Evolutionary conservation across 2,113 vertebrate species (phyloP), one percentile per base, ranked within the genome.

Genomic region (Nematolebias whitei): DNA sequence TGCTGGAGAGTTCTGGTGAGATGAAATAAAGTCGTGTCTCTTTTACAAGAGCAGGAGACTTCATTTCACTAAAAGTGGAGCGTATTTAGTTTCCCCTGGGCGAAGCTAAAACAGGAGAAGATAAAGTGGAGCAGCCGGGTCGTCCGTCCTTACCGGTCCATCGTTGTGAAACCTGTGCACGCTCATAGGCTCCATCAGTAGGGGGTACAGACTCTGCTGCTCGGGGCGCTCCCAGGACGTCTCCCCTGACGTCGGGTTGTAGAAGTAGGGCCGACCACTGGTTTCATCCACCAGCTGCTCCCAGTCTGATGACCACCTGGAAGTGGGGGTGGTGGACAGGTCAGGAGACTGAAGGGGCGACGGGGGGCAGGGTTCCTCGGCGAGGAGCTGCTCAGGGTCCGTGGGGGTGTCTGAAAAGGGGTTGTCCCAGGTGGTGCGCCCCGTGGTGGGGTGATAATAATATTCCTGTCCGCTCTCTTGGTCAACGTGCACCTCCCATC

Each of bases 401-500:
- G 90, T 87, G 1, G 79, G 68, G n/a, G 75, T 65, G 68, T 90
- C 86, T 14, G 79, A 40, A 1, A 93, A 93, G n/a, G 96, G 96
- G 45, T 87, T 92, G 7, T 98, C 95, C 97, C 97, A 99, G 41
- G 96, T 98, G 71, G 95, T 96, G 55, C 87, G 92, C 0, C 95
- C 95, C 0, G 96, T 95, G 60, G 78, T 62, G 0, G 94, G 91
- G 82, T 98, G 95, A 80, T 95, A 97, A 85, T 95, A 98, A 83
- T 95, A 98, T 70, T 92, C 91, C 43, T 90, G 95, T 24, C 96
- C 97, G 8, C 92, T 98, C 1, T 78, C 90, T 0, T 87, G 45
- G 76, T 99, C 96, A 45, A 84, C 92, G 79, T 97, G 95, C 3
- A 93, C 94, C 88, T 98, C 95, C 96, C 97, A 99, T 81, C 80